These are phyloP conservation scores for Sycophila sp. DNA, from an alignment of 1,140 invertebrate species.

Conservation along the genomic window DNA sequence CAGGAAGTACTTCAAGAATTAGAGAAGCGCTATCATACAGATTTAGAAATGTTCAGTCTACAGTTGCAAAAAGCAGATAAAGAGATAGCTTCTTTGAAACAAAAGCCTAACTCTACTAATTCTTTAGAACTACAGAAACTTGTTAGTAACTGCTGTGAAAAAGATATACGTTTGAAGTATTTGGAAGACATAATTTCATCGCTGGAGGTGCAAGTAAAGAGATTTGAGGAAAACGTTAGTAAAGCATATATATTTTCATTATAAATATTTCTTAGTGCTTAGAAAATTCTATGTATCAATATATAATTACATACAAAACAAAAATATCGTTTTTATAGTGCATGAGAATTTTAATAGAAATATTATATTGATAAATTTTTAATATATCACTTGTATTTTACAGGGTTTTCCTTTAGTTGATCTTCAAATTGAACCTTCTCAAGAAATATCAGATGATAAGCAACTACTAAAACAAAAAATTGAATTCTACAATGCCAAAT, in stretches of 20 bases:
- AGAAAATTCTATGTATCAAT: too few relatives aligned
- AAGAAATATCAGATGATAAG: constrained; percentile 42
- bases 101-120: not conserved
- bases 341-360: too few relatives aligned
- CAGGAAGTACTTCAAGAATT: constrained; percentile 6
- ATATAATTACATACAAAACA: too few relatives aligned
- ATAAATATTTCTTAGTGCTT: not conserved
- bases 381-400: constrained; percentile 33
- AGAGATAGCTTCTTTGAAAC: not conserved
- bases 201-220: constrained; percentile 39
- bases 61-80: not conserved
- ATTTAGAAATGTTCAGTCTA: constrained; percentile 10
- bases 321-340: too few relatives aligned
- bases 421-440: constrained; percentile 48
- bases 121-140: not conserved
- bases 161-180: constrained; percentile 13
- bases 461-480: constrained; percentile 57
- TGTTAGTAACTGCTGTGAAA: constrained; percentile 21
- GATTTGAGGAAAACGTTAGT: constrained; percentile 35
- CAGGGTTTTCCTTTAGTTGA: constrained; percentile 60
- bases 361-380: not conserved
- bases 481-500: constrained; percentile 62
- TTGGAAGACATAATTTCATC: constrained; percentile 38
- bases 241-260: not conserved
- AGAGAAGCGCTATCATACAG: not conserved